These are phyloP conservation scores for Popillia japonica DNA, from an alignment of 1,140 invertebrate genomes.

Conservation along the genomic window DNA sequence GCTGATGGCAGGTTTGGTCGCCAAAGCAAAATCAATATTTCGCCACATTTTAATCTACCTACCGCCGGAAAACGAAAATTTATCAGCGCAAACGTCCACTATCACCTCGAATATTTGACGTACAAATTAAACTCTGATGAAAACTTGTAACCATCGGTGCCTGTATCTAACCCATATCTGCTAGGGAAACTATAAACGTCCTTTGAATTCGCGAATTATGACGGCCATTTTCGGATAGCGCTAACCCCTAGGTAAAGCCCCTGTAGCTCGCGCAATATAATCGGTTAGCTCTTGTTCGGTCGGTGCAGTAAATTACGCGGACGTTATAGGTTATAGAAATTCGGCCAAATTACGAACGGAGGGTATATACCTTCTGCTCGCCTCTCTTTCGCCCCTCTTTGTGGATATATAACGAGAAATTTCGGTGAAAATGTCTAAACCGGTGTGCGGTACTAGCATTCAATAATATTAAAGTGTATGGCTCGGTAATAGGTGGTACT, in stretches of 20 bases:
- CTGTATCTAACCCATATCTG: not conserved
- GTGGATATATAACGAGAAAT: too few species aligned
- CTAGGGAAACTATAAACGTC: conserved; percentile 18
- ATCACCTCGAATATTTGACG: not conserved
- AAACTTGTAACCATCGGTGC: not conserved
- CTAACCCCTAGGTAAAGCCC: not conserved
- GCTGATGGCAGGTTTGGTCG: too few species aligned
- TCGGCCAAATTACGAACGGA: conserved; percentile 9
- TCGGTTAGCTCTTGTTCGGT: not conserved
- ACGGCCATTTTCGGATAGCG: conserved; percentile 1
- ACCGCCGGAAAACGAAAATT: not conserved
- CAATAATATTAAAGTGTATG: not conserved
- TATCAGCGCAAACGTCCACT: not conserved
- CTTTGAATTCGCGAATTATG: conserved; percentile 23
- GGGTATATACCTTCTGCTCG: not conserved
- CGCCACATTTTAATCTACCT: not conserved
- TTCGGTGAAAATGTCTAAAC: not conserved
- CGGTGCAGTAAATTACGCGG: conserved; percentile 11
- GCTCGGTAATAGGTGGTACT: not conserved
- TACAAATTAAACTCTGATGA: conserved; percentile 34
- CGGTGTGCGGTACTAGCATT: not conserved
- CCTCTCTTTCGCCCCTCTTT: too few species aligned
- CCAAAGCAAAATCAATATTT: not conserved
- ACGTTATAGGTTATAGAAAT: conserved; percentile 13
- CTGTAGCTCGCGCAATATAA: not conserved